These are phyloP conservation scores for Calcarius lapponicus DNA, from an alignment of 2,797 vertebrate genomes.

Conservation along the genomic window DNA sequence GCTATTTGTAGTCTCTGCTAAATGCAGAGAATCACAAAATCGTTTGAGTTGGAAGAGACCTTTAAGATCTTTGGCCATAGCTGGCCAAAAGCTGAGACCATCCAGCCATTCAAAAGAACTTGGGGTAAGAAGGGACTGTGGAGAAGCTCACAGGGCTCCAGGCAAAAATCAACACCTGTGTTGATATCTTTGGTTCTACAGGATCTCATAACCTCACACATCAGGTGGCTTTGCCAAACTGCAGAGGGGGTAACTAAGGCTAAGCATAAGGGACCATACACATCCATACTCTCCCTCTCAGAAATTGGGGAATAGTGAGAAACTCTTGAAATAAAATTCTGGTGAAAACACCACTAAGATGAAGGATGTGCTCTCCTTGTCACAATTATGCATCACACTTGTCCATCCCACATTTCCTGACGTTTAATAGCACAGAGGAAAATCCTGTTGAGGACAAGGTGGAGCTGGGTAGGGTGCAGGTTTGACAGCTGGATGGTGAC, in stretches of 20 bases:
- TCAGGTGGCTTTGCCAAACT: background rate
- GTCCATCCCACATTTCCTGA: background rate
- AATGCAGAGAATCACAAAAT: background rate
- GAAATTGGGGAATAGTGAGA: background rate
- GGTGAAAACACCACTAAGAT: background rate
- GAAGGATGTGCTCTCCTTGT: background rate
- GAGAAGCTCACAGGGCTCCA: background rate
- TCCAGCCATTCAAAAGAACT: background rate
- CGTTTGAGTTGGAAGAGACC: background rate
- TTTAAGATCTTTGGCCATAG: background rate
- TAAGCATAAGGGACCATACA: rapidly evolving
- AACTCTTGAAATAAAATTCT: background rate
- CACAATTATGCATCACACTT: background rate
- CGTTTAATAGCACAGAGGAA: background rate
- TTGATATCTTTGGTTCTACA: background rate
- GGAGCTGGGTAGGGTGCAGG: background rate
- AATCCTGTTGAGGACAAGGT: background rate
- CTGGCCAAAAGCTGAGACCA: background rate
- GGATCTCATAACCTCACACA: background rate
- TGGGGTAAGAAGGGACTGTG: background rate
- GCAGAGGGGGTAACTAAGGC: background rate
- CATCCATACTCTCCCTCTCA: background rate
- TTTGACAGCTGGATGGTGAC: background rate
- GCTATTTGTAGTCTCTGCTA: background rate
- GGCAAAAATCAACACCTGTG: background rate